Percentiles rank a stretch among this genome's conserved stretches.
Conservation (phyloP, 1,140 invertebrate species). For the Magallana gigas region DNA sequence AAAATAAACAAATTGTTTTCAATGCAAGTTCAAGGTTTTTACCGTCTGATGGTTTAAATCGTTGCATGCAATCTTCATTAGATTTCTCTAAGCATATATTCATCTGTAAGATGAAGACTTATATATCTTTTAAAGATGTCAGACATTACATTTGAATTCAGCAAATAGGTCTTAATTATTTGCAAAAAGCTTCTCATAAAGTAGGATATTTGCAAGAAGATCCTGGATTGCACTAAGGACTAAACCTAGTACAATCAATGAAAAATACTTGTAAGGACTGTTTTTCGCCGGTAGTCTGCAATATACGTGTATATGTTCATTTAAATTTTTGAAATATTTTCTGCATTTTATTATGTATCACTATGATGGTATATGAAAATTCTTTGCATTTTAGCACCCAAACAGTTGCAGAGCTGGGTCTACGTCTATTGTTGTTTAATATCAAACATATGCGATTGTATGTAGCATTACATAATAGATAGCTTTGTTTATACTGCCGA, state of each 20-base stretch:
- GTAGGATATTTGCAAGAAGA: no score
- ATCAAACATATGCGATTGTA: background rate
- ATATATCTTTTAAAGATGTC: no score
- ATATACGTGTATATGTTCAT: no score
- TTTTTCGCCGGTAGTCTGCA: no score
- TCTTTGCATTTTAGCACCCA: background rate
- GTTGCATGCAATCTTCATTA: background rate
- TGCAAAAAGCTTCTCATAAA: no score
- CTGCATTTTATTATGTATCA: no score
- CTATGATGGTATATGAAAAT: background rate
- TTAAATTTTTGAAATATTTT: no score
- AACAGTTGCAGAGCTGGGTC: background rate
- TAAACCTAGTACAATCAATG: no score
- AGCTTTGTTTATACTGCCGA: background rate
- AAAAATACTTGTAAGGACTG: no score
- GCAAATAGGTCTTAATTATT: no score
- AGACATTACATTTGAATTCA: no score
- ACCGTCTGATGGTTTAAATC: background rate
- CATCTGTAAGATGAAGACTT: background rate
- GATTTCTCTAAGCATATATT: background rate
- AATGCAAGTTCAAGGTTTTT: background rate
- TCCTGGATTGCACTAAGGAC: no score
- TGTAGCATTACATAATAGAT: background rate
- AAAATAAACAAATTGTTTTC: slow-evolving; percentile 21
- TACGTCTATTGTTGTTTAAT: background rate